phyloP scores from a whole-genome alignment of 1,140 invertebrate genomes.

The Drosophila punjabiensis region DNA sequence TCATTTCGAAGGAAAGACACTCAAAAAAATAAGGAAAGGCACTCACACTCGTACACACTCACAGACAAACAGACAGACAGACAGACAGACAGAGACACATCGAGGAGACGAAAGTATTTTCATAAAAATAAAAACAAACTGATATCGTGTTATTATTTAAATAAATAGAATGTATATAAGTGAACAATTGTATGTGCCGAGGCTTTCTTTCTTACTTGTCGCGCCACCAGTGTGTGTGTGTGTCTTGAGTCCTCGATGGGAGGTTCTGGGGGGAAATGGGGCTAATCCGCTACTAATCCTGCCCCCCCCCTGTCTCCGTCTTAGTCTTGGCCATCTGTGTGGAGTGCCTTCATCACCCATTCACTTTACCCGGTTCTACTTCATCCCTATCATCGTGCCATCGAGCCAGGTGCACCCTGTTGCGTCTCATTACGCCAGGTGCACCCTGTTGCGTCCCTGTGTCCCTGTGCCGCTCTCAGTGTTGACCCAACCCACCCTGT shows the following conservation, averaged over 20 bases:
- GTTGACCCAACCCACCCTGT: background rate
- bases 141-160: constrained; percentile 85
- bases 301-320: background rate
- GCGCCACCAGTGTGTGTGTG: background rate
- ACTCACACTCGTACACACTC: constrained; percentile 12
- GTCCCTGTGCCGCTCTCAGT: constrained; percentile 17
- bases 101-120: constrained; percentile 72
- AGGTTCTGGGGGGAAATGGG: background rate
- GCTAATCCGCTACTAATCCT: constrained; percentile 5
- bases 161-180: constrained; percentile 85
- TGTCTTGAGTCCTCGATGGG: background rate
- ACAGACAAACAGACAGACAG: constrained; percentile 11
- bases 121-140: constrained; percentile 70
- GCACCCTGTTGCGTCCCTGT: background rate
- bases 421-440: too few relatives aligned
- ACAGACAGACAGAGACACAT: constrained; percentile 33
- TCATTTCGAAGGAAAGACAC: constrained; percentile 30
- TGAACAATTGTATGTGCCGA: constrained; percentile 62
- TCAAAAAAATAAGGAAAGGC: constrained; percentile 1
- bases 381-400: background rate
- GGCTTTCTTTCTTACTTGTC: constrained; percentile 52
- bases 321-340: constrained; percentile 17
- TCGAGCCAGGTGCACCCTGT: background rate
- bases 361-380: background rate
- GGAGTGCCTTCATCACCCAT: constrained; percentile 9